Evolutionary conservation across 1,140 invertebrate species (phyloP).

Genomic region (Drosophila arizonae): DNA sequence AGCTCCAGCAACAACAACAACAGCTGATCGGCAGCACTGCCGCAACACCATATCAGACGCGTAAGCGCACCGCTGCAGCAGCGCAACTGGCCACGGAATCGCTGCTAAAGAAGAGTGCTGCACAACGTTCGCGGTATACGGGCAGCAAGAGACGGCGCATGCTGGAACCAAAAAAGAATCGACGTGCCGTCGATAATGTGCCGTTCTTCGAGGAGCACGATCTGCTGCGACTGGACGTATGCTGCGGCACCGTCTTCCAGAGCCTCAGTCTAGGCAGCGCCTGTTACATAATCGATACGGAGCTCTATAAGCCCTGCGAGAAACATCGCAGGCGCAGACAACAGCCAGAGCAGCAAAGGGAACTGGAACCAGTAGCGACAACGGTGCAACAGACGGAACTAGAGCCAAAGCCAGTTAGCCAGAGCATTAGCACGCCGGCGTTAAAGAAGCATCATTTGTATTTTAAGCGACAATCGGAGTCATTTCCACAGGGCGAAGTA

Average conservation of each 20-base stretch:
- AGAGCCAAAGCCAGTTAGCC: constrained; percentile 25
- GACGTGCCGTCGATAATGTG: constrained; percentile 58
- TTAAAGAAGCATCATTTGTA: constrained; percentile 81
- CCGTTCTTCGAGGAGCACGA: constrained; percentile 72
- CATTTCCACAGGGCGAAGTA: constrained; percentile 75
- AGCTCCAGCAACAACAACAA: constrained; percentile 3
- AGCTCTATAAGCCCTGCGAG: constrained; percentile 68
- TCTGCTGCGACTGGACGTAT: constrained; percentile 63
- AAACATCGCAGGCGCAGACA: constrained; percentile 57
- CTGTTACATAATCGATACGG: constrained; percentile 68
- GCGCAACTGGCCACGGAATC: constrained; percentile 29
- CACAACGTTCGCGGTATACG: constrained; percentile 20
- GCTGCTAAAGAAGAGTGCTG: constrained; percentile 10
- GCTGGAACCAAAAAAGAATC: constrained; percentile 58
- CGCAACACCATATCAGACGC: constrained; percentile 70
- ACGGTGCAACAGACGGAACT: not conserved
- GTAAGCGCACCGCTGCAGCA: constrained; percentile 72
- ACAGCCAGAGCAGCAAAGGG: constrained; percentile 14
- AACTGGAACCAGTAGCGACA: not conserved
- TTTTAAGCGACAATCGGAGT: constrained; percentile 78
- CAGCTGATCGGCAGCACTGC: not conserved
- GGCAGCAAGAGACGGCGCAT: constrained; percentile 66
- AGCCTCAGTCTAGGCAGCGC: constrained; percentile 58
- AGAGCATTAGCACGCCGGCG: constrained; percentile 55
- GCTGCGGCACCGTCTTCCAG: constrained; percentile 77